phyloP scores from a whole-genome alignment of 1,140 invertebrate species.

The Galleria mellonella region DNA sequence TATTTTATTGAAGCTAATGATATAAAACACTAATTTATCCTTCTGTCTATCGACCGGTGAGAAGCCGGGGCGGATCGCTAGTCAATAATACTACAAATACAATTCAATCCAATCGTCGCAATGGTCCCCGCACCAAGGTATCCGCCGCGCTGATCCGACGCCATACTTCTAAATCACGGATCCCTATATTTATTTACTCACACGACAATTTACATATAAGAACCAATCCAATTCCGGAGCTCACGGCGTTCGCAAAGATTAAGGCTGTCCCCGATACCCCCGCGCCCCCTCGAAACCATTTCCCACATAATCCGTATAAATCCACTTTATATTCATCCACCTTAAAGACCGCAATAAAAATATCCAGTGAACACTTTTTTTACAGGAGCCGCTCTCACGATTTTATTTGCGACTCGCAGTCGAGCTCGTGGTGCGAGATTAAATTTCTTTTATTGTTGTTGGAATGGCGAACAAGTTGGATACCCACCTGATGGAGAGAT shows the following conservation, averaged over 20 bases:
- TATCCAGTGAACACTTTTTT: conserved; percentile 12
- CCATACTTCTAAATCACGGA: conserved; percentile 46
- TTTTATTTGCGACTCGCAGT: too few relatives aligned
- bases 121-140: conserved; percentile 5
- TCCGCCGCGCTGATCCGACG: conserved; percentile 23
- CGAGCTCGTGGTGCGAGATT: too few relatives aligned
- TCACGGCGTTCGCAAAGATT: conserved; percentile 42
- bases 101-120: not conserved
- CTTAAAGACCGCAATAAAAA: conserved; percentile 67
- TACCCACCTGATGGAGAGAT: too few relatives aligned
- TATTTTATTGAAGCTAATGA: too few relatives aligned
- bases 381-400: too few relatives aligned
- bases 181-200: conserved; percentile 63
- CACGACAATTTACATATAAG: conserved; percentile 59
- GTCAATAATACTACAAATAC: too few relatives aligned
- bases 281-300: conserved; percentile 26
- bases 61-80: too few relatives aligned
- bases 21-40: too few relatives aligned
- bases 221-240: conserved; percentile 61
- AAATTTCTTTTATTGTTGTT: too few relatives aligned
- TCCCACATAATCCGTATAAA: conserved; percentile 64
- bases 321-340: conserved; percentile 71
- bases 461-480: too few relatives aligned
- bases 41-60: too few relatives aligned
- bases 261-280: conserved; percentile 27